phyloP scores from a whole-genome alignment of 2,888 invertebrate genomes.

The Drosophila dives region DNA sequence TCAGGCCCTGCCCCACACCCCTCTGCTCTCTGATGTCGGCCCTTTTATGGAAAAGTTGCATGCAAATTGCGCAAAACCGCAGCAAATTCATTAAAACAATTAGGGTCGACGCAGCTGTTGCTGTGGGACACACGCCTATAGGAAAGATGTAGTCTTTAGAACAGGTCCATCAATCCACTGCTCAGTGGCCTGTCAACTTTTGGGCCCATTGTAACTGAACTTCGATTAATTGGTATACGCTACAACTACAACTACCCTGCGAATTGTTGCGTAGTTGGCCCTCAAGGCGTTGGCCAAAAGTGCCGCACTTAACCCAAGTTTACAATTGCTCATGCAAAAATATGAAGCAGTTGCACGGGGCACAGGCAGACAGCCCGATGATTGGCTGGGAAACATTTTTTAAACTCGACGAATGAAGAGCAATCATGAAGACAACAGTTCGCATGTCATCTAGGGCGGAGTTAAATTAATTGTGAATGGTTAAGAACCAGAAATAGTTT shows the following conservation, averaged over 20 bases:
- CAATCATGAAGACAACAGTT: slow-evolving; percentile 24
- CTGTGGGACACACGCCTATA: slow-evolving; percentile 41
- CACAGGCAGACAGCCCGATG: slow-evolving; percentile 35
- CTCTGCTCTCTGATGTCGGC: slow-evolving; percentile 34
- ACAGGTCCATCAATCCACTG: slow-evolving; percentile 28
- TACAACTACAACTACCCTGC: slow-evolving; percentile 47
- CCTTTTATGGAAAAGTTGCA: slow-evolving; percentile 72
- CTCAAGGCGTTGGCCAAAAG: slow-evolving; percentile 34
- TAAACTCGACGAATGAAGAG: slow-evolving; percentile 36
- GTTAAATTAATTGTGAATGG: slow-evolving; percentile 12
- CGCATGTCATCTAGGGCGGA: slow-evolving; percentile 34
- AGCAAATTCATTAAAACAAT: slow-evolving; percentile 81
- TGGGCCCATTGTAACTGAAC: slow-evolving; percentile 47
- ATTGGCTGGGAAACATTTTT: slow-evolving; percentile 53
- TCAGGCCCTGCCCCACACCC: not conserved
- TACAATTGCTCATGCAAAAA: slow-evolving; percentile 46
- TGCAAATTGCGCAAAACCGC: slow-evolving; percentile 80
- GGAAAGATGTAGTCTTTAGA: slow-evolving; percentile 4
- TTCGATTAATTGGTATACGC: slow-evolving; percentile 56
- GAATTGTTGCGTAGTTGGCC: slow-evolving; percentile 21
- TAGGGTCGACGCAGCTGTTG: slow-evolving; percentile 70
- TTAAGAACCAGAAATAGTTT: not conserved
- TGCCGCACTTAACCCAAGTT: slow-evolving; percentile 9
- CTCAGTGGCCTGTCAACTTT: slow-evolving; percentile 36
- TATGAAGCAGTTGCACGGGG: slow-evolving; percentile 5